Evolutionary conservation across 2,797 vertebrate genomes (phyloP), one percentile per base, ranked within the genome.

Genomic region (Acipenser transmontanus): DNA sequence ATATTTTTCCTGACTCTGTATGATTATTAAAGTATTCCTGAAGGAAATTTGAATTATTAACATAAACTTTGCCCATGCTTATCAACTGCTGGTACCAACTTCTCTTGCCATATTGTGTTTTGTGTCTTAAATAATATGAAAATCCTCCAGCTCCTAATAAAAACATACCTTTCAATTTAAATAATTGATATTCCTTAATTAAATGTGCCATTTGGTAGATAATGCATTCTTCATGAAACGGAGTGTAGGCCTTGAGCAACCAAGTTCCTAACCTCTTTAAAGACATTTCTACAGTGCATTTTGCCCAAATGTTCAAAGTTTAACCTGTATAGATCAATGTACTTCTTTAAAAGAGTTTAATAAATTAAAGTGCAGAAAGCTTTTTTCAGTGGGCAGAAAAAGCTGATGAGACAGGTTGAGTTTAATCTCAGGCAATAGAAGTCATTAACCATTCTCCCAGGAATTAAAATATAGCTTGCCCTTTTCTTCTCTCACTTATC

Each of bases 391-490:
- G 91, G 91, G 95, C 95, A 96, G 94, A 98, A 99, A 98, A 95
- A 98, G 96, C 96, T 98, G 96, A 99, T 98, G 96, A 99, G 97
- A 99, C 97, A 99, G 97, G 96, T 99, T 99, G 98, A 97, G 96
- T 98, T 98, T 99, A 98, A 99, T 99, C 96, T 99, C 95, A 98
- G 95, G 97, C 96, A 98, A 98, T 98, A 98, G 96, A 98, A 99
- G 97, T 99, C 97, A 99, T 99, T 99, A 99, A 97, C 95, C 95
- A 98, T 98, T 98, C 96, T 98, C 96, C 93, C 91, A 98, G 96
- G 97, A 97, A 99, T 99, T 99, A 99, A 99, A 99, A 99, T 99
- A 99, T 99, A 98, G 96, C 96, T 98, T 98, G 97, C 94, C 97
- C 96, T 99, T 99, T 98, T 99, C 97, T 98, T 99, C 96, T 95